Conservation (phyloP, 2,888 invertebrate genomes). For the Malachius bipustulatus region DNA sequence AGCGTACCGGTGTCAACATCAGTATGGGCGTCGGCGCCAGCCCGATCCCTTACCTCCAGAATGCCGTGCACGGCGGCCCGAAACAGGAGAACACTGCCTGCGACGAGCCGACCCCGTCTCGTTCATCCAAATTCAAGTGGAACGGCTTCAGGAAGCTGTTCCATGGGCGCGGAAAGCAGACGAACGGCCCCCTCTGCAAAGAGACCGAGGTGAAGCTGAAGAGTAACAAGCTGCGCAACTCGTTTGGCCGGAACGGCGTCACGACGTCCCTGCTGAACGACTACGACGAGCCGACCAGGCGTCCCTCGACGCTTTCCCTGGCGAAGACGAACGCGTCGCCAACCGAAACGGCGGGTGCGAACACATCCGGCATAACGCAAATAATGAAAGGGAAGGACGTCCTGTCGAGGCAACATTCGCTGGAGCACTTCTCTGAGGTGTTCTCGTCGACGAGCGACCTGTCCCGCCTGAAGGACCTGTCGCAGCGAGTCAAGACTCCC, state of each 20-base stretch:
- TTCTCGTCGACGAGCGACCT: slow-evolving; percentile 57
- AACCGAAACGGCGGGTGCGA: slow-evolving; percentile 21
- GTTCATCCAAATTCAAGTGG: slow-evolving; percentile 39
- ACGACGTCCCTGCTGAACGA: slow-evolving; percentile 37
- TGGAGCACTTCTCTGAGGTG: slow-evolving; percentile 65
- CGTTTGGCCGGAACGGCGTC: slow-evolving; percentile 38
- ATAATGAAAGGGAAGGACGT: slow-evolving; percentile 34
- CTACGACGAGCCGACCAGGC: slow-evolving; percentile 25
- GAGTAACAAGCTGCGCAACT: slow-evolving; percentile 39
- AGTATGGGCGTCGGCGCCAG: slow-evolving; percentile 45
- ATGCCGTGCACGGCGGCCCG: slow-evolving; percentile 50
- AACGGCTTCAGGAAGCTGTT: slow-evolving; percentile 41
- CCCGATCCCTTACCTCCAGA: slow-evolving; percentile 61
- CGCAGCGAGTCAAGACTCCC: slow-evolving; percentile 67
- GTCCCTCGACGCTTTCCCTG: slow-evolving; percentile 40
- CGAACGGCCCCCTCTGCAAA: slow-evolving; percentile 24
- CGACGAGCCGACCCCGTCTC: slow-evolving; percentile 21
- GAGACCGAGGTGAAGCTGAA: slow-evolving; percentile 48
- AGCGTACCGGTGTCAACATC: slow-evolving; percentile 37
- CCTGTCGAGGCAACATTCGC: slow-evolving; percentile 50
- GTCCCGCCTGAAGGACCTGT: slow-evolving; percentile 58
- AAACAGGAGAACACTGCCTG: slow-evolving; percentile 35
- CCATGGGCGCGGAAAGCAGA: slow-evolving; percentile 26
- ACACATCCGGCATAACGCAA: slow-evolving; percentile 29
- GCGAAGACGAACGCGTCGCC: slow-evolving; percentile 27